A percentile compares a stretch with the other conserved stretches of the same genome.
phyloP scores from a whole-genome alignment of 2,888 invertebrate genomes.

The Epistrophella euchroma region DNA sequence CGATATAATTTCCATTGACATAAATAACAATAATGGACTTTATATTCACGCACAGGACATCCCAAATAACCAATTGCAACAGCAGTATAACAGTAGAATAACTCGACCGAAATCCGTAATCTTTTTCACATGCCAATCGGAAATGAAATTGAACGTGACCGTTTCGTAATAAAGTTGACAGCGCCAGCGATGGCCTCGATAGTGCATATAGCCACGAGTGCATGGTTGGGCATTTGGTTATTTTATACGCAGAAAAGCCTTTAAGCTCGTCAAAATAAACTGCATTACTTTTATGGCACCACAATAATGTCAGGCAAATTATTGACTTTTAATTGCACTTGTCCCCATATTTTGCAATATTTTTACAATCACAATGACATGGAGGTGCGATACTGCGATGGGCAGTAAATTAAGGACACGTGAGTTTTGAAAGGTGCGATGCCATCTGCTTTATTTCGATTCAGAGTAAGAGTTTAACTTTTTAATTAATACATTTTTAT shows the following conservation, averaged over 20 bases:
- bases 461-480: too few species aligned
- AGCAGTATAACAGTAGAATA: not conserved
- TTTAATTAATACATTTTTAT: too few species aligned
- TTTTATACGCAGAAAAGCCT: not conserved
- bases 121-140: constrained; percentile 71
- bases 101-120: constrained; percentile 58
- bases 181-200: constrained; percentile 15
- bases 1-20: constrained; percentile 69
- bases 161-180: constrained; percentile 65
- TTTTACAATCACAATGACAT: constrained; percentile 39
- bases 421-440: too few species aligned
- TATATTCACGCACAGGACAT: constrained; percentile 2
- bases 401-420: constrained; percentile 27
- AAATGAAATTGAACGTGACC: constrained; percentile 68
- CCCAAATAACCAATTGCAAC: constrained; percentile 12
- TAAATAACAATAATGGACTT: constrained; percentile 58
- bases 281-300: constrained; percentile 6
- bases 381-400: not conserved
- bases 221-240: not conserved
- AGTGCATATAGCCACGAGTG: constrained; percentile 12
- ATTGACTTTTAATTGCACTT: constrained; percentile 69
- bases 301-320: constrained; percentile 57
- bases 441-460: too few species aligned
- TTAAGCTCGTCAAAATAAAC: not conserved
- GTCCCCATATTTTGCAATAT: constrained; percentile 54